These are phyloP conservation scores for Tridacna gigas DNA, from an alignment of 2,888 invertebrate species.

Conservation along the genomic window DNA sequence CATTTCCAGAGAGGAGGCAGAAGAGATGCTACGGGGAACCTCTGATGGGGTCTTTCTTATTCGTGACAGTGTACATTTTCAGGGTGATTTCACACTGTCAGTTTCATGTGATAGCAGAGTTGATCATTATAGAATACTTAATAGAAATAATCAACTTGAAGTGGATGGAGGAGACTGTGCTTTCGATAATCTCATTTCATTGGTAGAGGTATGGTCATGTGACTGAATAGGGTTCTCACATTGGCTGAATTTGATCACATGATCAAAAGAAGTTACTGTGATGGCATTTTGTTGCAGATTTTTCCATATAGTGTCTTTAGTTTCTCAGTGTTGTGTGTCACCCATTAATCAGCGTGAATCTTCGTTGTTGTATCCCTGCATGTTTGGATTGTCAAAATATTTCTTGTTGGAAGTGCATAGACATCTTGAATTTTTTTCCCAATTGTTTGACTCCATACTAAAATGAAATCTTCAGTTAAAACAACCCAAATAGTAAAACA, in stretches of 20 bases:
- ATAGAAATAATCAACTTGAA: conserved; percentile 93
- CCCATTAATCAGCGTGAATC: no score
- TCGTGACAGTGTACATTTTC: conserved; percentile 99
- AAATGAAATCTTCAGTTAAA: no score
- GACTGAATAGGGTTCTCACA: conserved; percentile 40
- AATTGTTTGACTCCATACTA: no score
- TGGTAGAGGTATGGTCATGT: conserved; percentile 91
- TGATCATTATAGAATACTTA: conserved; percentile 96
- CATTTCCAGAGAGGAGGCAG: conserved; percentile 97
- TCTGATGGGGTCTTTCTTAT: conserved; percentile 95
- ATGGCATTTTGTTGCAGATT: no score
- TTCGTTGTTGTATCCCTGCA: no score
- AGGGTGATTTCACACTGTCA: conserved; percentile 99
- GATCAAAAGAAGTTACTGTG: not conserved
- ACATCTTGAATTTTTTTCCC: no score
- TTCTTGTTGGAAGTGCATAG: no score
- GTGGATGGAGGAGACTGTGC: conserved; percentile 96
- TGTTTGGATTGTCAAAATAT: no score
- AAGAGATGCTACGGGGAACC: conserved; percentile 89
- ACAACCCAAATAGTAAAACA: no score
- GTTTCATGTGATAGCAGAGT: conserved; percentile 93
- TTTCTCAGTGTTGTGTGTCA: no score
- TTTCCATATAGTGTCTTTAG: no score
- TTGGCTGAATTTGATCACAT: conserved; percentile 18
- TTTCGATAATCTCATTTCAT: conserved; percentile 96